Evolutionary conservation across 1,140 invertebrate species (phyloP).

Genomic region (Drepana arcuata): DNA sequence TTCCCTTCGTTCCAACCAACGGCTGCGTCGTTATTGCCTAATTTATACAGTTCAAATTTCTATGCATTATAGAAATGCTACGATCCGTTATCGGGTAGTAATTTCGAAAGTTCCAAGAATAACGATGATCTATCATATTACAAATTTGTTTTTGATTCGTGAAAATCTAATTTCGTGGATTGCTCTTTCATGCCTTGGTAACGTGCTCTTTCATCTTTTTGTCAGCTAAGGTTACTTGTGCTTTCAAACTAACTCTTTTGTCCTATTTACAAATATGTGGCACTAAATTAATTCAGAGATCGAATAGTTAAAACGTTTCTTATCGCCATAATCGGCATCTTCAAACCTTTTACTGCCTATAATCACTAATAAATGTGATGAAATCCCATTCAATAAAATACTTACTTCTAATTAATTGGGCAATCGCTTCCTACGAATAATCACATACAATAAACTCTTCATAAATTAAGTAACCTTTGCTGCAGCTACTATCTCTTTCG

Average conservation of each 20-base stretch:
- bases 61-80: no score
- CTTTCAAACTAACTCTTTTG: no score
- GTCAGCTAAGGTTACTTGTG: constrained; percentile 13
- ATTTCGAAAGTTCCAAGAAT: constrained; percentile 54
- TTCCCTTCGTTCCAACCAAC: no score
- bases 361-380: no score
- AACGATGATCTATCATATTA: constrained; percentile 61
- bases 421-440: constrained; percentile 6
- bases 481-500: constrained; percentile 4
- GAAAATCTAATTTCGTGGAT: constrained; percentile 53
- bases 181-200: constrained; percentile 35
- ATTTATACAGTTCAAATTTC: constrained; percentile 16
- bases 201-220: constrained; percentile 36
- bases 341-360: no score
- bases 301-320: no score
- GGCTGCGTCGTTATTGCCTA: constrained; percentile 21
- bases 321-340: no score
- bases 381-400: constrained; percentile 3
- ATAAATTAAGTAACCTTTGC: constrained; percentile 6
- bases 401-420: constrained; percentile 8
- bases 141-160: constrained; percentile 63
- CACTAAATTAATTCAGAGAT: no score
- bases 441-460: constrained; percentile 7
- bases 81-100: constrained; percentile 36
- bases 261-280: no score